Evolutionary conservation across 2,797 vertebrate species (phyloP).

Genomic region (Pelobates cultripes): DNA sequence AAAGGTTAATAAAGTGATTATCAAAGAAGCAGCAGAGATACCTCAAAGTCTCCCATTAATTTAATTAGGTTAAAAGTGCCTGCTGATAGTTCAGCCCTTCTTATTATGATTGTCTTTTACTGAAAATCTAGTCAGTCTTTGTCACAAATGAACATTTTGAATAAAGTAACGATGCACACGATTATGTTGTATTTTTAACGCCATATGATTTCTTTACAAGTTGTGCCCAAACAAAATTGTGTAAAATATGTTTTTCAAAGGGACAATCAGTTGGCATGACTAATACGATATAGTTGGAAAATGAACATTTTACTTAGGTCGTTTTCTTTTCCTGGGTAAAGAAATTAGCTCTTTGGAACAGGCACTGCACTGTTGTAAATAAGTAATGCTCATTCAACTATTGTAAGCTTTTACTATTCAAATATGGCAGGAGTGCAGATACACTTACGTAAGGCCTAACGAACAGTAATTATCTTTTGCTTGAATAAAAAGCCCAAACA

Average conservation of each 20-base stretch:
- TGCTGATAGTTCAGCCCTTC: constrained; percentile 33
- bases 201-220: constrained; percentile 30
- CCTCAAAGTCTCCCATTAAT: constrained; percentile 40
- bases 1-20: constrained; percentile 15
- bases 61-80: constrained; percentile 31
- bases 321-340: constrained; percentile 72
- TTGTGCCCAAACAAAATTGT: constrained; percentile 34
- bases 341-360: constrained; percentile 74
- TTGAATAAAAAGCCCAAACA: constrained; percentile 90
- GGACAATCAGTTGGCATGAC: constrained; percentile 58
- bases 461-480: constrained; percentile 90
- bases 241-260: background rate
- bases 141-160: constrained; percentile 1
- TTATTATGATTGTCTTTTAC: constrained; percentile 7
- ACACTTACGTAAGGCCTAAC: constrained; percentile 81
- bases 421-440: constrained; percentile 76
- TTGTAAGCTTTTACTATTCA: constrained; percentile 80
- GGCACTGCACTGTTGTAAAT: constrained; percentile 75
- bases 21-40: constrained; percentile 13
- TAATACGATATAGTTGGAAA: constrained; percentile 75
- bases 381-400: constrained; percentile 78
- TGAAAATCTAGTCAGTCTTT: background rate
- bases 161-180: background rate
- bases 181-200: background rate
- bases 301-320: constrained; percentile 73